Evolutionary conservation across 2,888 invertebrate species (phyloP), one percentile per base, ranked within the genome.

Genomic region (Ectemnius continuus): DNA sequence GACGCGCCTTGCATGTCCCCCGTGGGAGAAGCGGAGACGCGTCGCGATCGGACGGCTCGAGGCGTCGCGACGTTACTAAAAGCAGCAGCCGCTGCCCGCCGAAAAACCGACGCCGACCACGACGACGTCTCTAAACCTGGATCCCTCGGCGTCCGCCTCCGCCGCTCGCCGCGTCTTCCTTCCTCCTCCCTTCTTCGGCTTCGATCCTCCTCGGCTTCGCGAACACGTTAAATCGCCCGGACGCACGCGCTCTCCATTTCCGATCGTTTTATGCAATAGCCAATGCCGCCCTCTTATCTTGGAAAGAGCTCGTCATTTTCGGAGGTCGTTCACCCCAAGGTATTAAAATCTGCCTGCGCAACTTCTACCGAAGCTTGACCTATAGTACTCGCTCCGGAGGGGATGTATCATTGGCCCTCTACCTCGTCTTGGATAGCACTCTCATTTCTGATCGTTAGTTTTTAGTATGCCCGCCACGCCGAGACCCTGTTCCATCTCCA

Each of bases 31-130:
- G 72, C 71, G 63, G 64, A 75, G 68, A 69, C 70, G 76, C 47
- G 76, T 74, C 74, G 69, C 78, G 78, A 78, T 79, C 81, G 77
- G 79, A 82, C 84, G 83, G 78, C 80, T 73, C 84, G 81, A 78
- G 81, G 79, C 86, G 88, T 85, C 87, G 88, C 86, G 86, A 84
- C 83, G 86, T 84, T 85, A 89, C 89, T 89, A 86, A 88, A 86
- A 82, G 78, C 76, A 61, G 56, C 61, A 36, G 36, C 36, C 36
- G 36, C 36, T 36, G 36, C 36, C 36, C 36, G 59, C 46, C 68
- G 62, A 60, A 67, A 75, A 78, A 61, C 16, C 70, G 46, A 56
- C 52, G 62, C 23, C 48, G 58, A 59, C 48, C 65, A n/a, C 57
- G 58, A n/a, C 48, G n/a, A n/a, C 48, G n/a, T 36, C 60, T 73